Evolutionary conservation across 2,888 invertebrate species (phyloP), one percentile per base, ranked within the genome.

Genomic region (Macrostomum cliftonense): DNA sequence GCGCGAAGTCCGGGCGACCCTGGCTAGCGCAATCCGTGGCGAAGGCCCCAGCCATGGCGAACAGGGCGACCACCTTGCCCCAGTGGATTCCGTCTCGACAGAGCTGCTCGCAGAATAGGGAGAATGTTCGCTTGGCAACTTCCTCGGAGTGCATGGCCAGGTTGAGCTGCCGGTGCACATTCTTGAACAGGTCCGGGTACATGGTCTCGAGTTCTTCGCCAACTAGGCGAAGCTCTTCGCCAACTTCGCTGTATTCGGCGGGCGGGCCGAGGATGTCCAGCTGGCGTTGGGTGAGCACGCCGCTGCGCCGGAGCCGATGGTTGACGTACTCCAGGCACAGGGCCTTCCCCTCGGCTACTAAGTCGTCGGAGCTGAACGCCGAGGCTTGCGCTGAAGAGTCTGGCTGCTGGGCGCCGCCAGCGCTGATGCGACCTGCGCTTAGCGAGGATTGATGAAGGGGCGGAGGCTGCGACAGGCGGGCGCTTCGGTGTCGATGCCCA

Each of bases 1-100:
- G 78, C 47, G 85, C 74, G 60, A 79, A 82, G 42, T 84, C 83
- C 0, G 80, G 79, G 72, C 78, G 74, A 56, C 83, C 77, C 72
- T 81, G 71, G 55, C 80, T 28, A 9, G 83, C 74, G 71, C 81
- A 79, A 60, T 85, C 85, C 13, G 81, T 78, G 0, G 84, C 82
- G n/a, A 85, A 72, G 0, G 82, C 83, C 0, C 83, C 84, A 47
- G 83, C 81, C 7, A 86, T 77, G 39, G 82, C 81, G 68, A 79
- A 83, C 20, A 85, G 73, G 0, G 84, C 80, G 50, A 81, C 78
- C 43, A 82, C 78, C 73, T 57, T 53, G 1, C 58, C 59, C 61
- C 62, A 62, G 17, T 57, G 58, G 45, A 63, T 56, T 28, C 58
- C 58, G 1, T 71, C 43, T 50, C 81, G 78, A 21, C 79, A 74